A percentile compares a stretch with the other conserved stretches of the same genome.
These are phyloP conservation scores for Hippocampus zosterae DNA, from an alignment of 2,113 vertebrate species.

Conservation along the genomic window DNA sequence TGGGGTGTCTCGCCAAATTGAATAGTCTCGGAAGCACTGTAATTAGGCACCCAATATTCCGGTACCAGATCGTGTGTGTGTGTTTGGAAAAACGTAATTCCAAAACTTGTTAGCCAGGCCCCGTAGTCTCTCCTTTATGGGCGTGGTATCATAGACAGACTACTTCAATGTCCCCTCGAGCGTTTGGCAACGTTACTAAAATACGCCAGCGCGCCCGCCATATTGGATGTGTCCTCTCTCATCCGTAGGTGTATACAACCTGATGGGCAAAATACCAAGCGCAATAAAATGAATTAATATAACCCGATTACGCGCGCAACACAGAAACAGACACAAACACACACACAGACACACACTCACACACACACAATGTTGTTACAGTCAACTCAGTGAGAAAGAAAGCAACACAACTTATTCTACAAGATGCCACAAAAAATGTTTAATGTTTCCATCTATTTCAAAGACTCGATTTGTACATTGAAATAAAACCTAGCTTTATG, in stretches of 20 bases:
- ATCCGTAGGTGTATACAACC: no score
- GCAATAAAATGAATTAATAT: no score
- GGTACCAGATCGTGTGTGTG: not conserved
- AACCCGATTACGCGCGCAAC: no score
- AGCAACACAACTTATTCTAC: not conserved
- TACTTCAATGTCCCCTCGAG: not conserved
- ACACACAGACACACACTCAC: no score
- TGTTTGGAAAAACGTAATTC: not conserved
- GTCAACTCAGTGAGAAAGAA: not conserved
- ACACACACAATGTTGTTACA: no score
- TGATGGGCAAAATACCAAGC: no score
- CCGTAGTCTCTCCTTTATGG: not conserved
- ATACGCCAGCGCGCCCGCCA: not conserved
- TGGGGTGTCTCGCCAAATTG: not conserved
- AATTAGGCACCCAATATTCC: not conserved
- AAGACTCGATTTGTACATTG: not conserved
- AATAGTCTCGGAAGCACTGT: not conserved
- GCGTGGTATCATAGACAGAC: not conserved
- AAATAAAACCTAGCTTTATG: not conserved
- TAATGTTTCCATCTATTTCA: not conserved
- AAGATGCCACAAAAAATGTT: slow-evolving; percentile 1
- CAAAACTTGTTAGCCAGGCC: not conserved
- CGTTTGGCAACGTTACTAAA: not conserved
- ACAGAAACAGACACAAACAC: no score
- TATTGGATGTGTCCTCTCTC: not conserved